Percentiles rank a stretch among this genome's conserved stretches.
These are phyloP conservation scores for Disparrhopalites patrizii DNA, from an alignment of 2,888 invertebrate genomes.

Conservation along the genomic window DNA sequence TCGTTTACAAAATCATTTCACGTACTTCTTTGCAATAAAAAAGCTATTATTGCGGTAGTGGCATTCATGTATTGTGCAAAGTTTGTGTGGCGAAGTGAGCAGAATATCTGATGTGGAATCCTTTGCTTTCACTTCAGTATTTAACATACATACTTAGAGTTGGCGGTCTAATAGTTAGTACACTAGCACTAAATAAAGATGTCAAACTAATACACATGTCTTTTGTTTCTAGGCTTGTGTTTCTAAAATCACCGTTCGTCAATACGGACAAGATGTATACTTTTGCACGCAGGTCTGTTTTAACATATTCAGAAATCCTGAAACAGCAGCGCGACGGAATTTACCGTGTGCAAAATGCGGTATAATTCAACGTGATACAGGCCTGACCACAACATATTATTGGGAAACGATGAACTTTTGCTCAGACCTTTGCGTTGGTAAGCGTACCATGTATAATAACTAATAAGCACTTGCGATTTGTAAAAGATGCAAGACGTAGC, in stretches of 20 bases:
- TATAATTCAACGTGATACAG: conserved; percentile 29
- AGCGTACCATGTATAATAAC: conserved; percentile 31
- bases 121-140: too few relatives aligned
- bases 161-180: too few relatives aligned
- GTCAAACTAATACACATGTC: neutral
- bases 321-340: conserved; percentile 32
- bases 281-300: conserved; percentile 45
- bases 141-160: too few relatives aligned
- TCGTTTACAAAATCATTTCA: neutral
- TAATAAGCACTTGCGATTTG: too few relatives aligned
- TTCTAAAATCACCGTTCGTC: conserved; percentile 36
- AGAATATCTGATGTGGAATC: too few relatives aligned
- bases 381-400: conserved; percentile 28
- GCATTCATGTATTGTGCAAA: too few relatives aligned
- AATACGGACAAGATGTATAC: conserved; percentile 39
- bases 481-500: too few relatives aligned
- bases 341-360: conserved; percentile 45
- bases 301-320: conserved; percentile 41
- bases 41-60: too few relatives aligned
- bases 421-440: conserved; percentile 76
- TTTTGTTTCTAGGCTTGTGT: neutral
- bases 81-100: too few relatives aligned
- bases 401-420: conserved; percentile 97
- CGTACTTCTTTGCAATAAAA: too few relatives aligned
- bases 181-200: too few relatives aligned